These are phyloP conservation scores for Malacosoma neustria DNA, from an alignment of 2,888 invertebrate species.

Conservation along the genomic window DNA sequence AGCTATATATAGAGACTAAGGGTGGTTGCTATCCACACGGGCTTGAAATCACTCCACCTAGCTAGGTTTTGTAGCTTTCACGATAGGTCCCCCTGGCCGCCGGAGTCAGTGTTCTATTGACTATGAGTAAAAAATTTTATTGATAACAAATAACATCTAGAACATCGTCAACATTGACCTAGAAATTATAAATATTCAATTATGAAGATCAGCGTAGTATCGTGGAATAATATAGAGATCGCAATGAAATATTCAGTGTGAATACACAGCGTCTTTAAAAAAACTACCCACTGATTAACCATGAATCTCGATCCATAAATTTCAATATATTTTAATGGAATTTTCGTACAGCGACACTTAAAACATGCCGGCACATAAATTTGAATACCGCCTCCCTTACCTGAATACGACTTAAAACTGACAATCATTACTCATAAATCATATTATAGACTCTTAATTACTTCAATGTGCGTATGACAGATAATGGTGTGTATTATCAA, in stretches of 20 bases:
- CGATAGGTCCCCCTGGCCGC: too few species aligned
- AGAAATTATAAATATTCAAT: background rate
- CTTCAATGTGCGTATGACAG: too few species aligned
- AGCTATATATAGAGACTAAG: too few species aligned
- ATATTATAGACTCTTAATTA: background rate
- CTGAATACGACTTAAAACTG: background rate
- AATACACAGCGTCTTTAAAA: slow-evolving; percentile 29
- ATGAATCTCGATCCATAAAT: slow-evolving; percentile 51
- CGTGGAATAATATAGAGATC: slow-evolving; percentile 50
- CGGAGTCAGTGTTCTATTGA: too few species aligned
- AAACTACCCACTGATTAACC: slow-evolving; percentile 20
- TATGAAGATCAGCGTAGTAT: slow-evolving; percentile 14
- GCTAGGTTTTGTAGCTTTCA: too few species aligned
- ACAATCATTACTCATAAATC: background rate
- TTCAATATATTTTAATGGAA: slow-evolving; percentile 26
- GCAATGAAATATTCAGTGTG: slow-evolving; percentile 62
- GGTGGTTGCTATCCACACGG: too few species aligned
- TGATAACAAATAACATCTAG: too few species aligned
- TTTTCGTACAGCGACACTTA: slow-evolving; percentile 6
- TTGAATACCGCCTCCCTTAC: background rate
- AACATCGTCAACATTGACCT: background rate
- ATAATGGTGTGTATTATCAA: too few species aligned
- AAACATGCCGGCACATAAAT: background rate
- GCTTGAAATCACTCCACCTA: too few species aligned
- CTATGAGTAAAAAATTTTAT: too few species aligned